Evolutionary conservation across 1,140 invertebrate genomes (phyloP), one percentile per base, ranked within the genome.

Genomic region (Anastrepha ludens): DNA sequence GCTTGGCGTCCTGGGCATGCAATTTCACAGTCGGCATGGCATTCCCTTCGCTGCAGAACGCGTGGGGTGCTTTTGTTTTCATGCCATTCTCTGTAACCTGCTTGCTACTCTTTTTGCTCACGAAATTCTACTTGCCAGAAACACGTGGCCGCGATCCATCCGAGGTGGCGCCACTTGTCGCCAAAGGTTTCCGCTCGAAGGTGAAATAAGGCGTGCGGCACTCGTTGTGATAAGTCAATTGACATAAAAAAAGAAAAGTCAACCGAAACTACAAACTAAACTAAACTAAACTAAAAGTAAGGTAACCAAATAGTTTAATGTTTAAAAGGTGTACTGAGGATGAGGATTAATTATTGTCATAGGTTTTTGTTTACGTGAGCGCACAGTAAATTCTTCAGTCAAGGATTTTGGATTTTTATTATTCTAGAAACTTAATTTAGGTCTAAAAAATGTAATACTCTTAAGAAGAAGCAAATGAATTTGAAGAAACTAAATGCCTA

Each of bases 21-120:
- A 99, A 98, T 93, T 98, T 99, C 91, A 90, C 97, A n/a, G 96
- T 98, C 88, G 97, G 96, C 44, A 96, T 98, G 94, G 94, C 94
- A 41, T 98, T 98, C 94, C 96, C 96, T n/a, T 93, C 93, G 1
- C 91, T 98, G 86, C 94, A 96, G 89, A 92, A 90, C 11, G 85
- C 91, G n/a, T 94, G 97, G 74, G 96, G 96, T 5, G 92, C 96
- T 15, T 96, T 95, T 88, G 96, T 96, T 2, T 97, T 97, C 90
- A 92, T 97, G 15, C 93, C 97, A 65, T 97, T 97, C 93, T 94
- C 95, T 2, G 89, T 91, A 0, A 93, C 94, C 70, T 96, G 95
- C 58, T 90, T 95, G n/a, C 90, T 94, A 2, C 92, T 97, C 2
- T 95, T 94, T 88, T 87, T 96, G 39, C 95, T 97, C 90, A 94